Percentiles rank a stretch among this genome's conserved stretches.
These are phyloP conservation scores for Eupithecia dodoneata DNA, from an alignment of 2,888 invertebrate genomes.

Conservation along the genomic window DNA sequence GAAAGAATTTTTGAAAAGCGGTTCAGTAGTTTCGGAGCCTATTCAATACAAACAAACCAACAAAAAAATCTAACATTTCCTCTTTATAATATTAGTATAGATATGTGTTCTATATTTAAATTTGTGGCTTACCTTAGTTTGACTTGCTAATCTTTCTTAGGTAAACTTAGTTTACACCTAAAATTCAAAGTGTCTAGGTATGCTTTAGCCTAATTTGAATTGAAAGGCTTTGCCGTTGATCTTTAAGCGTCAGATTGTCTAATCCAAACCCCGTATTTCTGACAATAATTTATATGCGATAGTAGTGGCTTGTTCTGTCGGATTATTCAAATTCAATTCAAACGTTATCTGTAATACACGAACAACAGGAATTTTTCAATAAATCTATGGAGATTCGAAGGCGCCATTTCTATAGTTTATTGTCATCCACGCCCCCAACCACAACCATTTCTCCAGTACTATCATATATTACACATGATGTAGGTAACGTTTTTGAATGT, in stretches of 20 bases:
- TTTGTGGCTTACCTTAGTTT: background rate
- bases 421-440: constrained; percentile 4
- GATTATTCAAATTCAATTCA: constrained; percentile 40
- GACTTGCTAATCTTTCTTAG: background rate
- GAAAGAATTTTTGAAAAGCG: no score
- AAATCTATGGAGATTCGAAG: constrained; percentile 14
- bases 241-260: constrained; percentile 41
- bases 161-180: background rate
- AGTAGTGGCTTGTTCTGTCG: constrained; percentile 35
- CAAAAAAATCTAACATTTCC: no score
- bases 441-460: background rate
- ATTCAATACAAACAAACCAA: no score
- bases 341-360: constrained; percentile 20
- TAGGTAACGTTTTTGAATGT: background rate
- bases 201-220: background rate
- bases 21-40: no score
- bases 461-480: background rate
- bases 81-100: no score
- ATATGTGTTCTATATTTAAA: no score
- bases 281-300: constrained; percentile 40
- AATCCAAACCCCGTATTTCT: constrained; percentile 33
- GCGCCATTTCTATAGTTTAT: constrained; percentile 1
- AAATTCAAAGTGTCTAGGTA: background rate
- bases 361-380: constrained; percentile 14
- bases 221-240: constrained; percentile 3